Percentiles rank a stretch among this genome's conserved stretches.
phyloP scores from a whole-genome alignment of 2,888 invertebrate species.

The Drosophila subsilvestris region DNA sequence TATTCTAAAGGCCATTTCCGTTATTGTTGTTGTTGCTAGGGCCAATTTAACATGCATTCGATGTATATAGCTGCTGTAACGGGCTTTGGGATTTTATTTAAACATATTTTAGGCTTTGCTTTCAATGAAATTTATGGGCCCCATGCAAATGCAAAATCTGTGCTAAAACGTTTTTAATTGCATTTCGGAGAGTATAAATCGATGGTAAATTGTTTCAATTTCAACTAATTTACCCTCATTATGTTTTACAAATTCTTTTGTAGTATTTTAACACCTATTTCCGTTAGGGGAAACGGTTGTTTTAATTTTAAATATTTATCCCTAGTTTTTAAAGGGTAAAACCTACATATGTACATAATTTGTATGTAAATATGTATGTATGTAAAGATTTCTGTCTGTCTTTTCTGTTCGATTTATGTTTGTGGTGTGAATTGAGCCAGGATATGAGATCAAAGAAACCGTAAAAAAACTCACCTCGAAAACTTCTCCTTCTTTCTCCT shows the following conservation, averaged over 20 bases:
- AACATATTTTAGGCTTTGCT: constrained; percentile 33
- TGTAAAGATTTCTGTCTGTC: no score
- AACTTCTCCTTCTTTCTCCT: no score
- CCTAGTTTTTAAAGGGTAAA: neutral
- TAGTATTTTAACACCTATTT: neutral
- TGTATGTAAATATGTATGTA: no score
- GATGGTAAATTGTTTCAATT: constrained; percentile 35
- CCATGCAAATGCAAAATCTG: constrained; percentile 41
- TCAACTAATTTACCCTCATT: constrained; percentile 29
- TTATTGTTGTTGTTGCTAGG: constrained; percentile 3
- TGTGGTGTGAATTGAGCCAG: no score
- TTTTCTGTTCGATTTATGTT: no score
- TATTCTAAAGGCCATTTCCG: constrained; percentile 35
- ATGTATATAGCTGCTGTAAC: constrained; percentile 22
- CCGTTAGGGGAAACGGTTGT: neutral
- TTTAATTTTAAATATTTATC: neutral
- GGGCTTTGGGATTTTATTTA: constrained; percentile 54
- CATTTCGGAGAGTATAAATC: constrained; percentile 25
- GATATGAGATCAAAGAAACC: no score
- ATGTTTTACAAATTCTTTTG: constrained; percentile 3
- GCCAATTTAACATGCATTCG: constrained; percentile 36
- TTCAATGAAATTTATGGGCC: constrained; percentile 49
- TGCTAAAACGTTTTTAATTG: constrained; percentile 50
- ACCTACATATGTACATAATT: no score
- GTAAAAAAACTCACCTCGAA: no score